Evolutionary conservation across 1,140 invertebrate genomes (phyloP).

Genomic region (Stenopsyche tienmushanensis): DNA sequence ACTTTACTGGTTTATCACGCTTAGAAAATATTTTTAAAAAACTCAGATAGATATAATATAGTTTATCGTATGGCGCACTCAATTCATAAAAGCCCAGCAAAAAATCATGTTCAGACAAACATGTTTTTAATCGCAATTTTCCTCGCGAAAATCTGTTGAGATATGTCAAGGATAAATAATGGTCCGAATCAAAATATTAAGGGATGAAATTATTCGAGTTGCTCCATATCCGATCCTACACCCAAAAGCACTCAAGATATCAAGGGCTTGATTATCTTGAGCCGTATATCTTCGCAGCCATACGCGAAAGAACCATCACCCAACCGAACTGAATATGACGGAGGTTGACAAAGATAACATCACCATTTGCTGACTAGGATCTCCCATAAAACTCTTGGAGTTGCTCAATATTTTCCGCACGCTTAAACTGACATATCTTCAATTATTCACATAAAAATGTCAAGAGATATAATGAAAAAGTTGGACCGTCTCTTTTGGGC

Average conservation of each 20-base stretch:
- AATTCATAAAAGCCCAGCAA: conserved; percentile 1
- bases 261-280: conserved; percentile 15
- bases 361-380: background rate
- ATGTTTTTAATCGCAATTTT: background rate
- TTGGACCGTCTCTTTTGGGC: too few relatives aligned
- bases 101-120: background rate
- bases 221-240: conserved; percentile 5
- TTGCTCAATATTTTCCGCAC: conserved; percentile 13
- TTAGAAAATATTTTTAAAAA: too few relatives aligned
- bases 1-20: too few relatives aligned
- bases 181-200: background rate
- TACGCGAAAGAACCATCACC: too few relatives aligned
- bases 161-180: too few relatives aligned
- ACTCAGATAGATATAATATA: background rate
- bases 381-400: background rate
- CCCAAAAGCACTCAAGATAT: conserved; percentile 23
- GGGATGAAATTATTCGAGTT: too few relatives aligned
- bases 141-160: background rate
- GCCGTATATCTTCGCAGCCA: background rate
- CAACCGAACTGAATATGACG: background rate
- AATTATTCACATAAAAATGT: too few relatives aligned
- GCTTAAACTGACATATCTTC: conserved; percentile 9
- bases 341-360: conserved; percentile 16
- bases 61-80: background rate
- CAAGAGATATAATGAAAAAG: too few relatives aligned